phyloP scores from a whole-genome alignment of 1,140 invertebrate species.

The Brachionus manjavacas region DNA sequence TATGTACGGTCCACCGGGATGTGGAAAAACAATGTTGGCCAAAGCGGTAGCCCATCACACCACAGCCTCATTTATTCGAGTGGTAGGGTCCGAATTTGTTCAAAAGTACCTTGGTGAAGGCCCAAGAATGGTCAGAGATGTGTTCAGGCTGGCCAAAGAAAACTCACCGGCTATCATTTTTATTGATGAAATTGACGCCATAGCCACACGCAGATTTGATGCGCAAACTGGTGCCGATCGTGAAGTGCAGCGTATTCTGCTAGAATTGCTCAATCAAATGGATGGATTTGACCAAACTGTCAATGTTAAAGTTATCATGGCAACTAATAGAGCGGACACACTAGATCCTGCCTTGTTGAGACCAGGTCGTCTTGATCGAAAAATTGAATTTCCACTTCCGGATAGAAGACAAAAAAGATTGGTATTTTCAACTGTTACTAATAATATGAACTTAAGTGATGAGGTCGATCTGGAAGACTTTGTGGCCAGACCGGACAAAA shows the following conservation, averaged over 20 bases:
- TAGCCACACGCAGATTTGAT: slow-evolving; percentile 96
- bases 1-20: slow-evolving; percentile 92
- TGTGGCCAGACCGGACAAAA: slow-evolving; percentile 92
- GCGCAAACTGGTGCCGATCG: slow-evolving; percentile 95
- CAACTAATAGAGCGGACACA: slow-evolving; percentile 96
- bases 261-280: slow-evolving; percentile 98
- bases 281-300: slow-evolving; percentile 99
- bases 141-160: slow-evolving; percentile 95
- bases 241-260: slow-evolving; percentile 93
- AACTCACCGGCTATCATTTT: slow-evolving; percentile 99
- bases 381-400: slow-evolving; percentile 97
- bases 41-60: slow-evolving; percentile 96
- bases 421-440: slow-evolving; percentile 94
- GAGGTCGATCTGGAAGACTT: slow-evolving; percentile 99
- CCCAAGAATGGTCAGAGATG: slow-evolving; percentile 96
- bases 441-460: slow-evolving; percentile 98
- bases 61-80: slow-evolving; percentile 91
- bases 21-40: slow-evolving; percentile 96
- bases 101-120: slow-evolving; percentile 99
- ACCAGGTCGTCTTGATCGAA: slow-evolving; percentile 92
- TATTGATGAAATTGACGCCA: slow-evolving; percentile 90
- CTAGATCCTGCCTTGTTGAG: slow-evolving; percentile 92
- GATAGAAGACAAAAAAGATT: slow-evolving; percentile 94
- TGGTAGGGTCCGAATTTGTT: slow-evolving; percentile 98
- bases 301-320: slow-evolving; percentile 99